These are phyloP conservation scores for Zaprionus taronus DNA, from an alignment of 1,140 invertebrate species.

Conservation along the genomic window DNA sequence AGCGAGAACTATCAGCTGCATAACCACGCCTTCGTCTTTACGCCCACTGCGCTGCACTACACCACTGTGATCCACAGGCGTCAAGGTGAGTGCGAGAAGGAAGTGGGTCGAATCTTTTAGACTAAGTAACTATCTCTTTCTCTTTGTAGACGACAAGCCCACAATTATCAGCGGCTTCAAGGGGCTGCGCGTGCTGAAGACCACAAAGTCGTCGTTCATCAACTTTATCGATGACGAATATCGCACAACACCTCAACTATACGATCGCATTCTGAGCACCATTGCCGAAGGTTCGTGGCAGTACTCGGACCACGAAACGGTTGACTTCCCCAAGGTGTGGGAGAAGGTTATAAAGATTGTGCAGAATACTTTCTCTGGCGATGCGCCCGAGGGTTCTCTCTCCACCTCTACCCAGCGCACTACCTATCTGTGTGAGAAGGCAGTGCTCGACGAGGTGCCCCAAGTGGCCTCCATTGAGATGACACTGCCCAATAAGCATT, in stretches of 20 bases:
- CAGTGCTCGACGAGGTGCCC: conserved; percentile 87
- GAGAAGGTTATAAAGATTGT: conserved; percentile 88
- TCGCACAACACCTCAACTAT: conserved; percentile 88
- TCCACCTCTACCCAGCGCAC: conserved; percentile 91
- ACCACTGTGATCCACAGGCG: conserved; percentile 87
- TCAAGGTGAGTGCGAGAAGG: conserved; percentile 85
- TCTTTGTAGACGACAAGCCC: conserved; percentile 77
- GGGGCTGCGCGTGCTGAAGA: conserved; percentile 89
- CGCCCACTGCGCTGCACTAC: conserved; percentile 87
- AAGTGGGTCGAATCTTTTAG: background rate
- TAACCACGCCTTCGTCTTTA: conserved; percentile 90
- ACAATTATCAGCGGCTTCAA: conserved; percentile 87
- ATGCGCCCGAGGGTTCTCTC: conserved; percentile 87
- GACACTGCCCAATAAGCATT: conserved; percentile 92
- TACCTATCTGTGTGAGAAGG: conserved; percentile 88
- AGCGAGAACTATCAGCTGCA: conserved; percentile 85
- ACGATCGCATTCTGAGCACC: conserved; percentile 90
- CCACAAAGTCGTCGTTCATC: conserved; percentile 90
- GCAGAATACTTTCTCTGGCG: conserved; percentile 89
- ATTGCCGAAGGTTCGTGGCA: conserved; percentile 90
- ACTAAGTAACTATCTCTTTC: background rate
- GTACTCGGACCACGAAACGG: conserved; percentile 86
- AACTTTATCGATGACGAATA: conserved; percentile 91
- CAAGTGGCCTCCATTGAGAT: conserved; percentile 89
- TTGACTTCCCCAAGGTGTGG: conserved; percentile 89